Conservation (phyloP, 2,888 invertebrate genomes). For the Byasa hedistus region DNA sequence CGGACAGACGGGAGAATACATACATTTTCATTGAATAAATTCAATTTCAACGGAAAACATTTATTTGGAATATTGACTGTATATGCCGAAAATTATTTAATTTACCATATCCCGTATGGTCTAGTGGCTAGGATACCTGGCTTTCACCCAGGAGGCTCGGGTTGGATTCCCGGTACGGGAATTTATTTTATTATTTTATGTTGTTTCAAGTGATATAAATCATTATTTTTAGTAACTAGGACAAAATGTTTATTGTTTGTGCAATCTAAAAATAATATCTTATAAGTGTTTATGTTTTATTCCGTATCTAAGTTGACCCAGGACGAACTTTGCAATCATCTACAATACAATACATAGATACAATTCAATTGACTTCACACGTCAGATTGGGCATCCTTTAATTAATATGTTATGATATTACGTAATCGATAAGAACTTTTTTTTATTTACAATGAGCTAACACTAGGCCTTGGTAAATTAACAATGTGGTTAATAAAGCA, state of each 20-base stretch:
- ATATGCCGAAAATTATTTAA: background rate
- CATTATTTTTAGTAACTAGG: background rate
- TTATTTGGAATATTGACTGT: no score
- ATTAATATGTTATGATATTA: slow-evolving; percentile 2
- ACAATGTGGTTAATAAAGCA: no score
- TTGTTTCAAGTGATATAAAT: background rate
- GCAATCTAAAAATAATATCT: background rate
- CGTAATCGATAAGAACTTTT: background rate
- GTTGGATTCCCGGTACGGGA: slow-evolving; percentile 83
- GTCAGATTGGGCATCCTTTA: slow-evolving; percentile 2
- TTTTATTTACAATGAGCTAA: background rate
- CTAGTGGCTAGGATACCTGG: slow-evolving; percentile 85
- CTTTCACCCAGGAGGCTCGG: slow-evolving; percentile 86
- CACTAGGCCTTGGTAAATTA: background rate
- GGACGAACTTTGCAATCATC: slow-evolving; percentile 11
- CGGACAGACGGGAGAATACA: no score
- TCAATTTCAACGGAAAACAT: no score
- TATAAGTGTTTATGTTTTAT: background rate
- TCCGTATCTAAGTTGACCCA: slow-evolving; percentile 6
- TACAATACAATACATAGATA: slow-evolving; percentile 3
- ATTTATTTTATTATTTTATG: background rate
- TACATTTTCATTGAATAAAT: no score
- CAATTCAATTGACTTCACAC: background rate
- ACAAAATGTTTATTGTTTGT: no score
- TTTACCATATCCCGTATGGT: slow-evolving; percentile 60